A percentile compares a stretch with the other conserved stretches of the same genome.
phyloP scores from a whole-genome alignment of 1,140 invertebrate species.

The Chionoecetes opilio region DNA sequence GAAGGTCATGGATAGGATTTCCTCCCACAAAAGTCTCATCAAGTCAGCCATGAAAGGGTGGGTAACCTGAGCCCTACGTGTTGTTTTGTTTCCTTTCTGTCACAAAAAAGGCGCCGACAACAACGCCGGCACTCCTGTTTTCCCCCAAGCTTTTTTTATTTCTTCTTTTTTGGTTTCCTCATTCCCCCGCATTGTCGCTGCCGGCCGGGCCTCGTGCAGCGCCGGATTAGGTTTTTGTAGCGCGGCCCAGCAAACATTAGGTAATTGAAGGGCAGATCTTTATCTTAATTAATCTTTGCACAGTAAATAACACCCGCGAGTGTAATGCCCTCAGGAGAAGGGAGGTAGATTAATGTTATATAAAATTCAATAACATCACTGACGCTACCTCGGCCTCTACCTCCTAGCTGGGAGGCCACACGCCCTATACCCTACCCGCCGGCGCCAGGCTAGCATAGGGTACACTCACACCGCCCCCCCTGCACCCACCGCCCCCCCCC shows the following conservation, averaged over 20 bases:
- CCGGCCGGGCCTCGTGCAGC: not conserved
- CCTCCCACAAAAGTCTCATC: not conserved
- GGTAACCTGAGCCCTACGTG: conserved; percentile 11
- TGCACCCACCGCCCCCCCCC: not conserved
- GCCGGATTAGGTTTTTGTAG: conserved; percentile 65
- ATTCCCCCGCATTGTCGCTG: conserved; percentile 29
- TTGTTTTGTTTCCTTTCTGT: not conserved
- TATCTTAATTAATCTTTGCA: conserved; percentile 78
- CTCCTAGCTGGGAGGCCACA: not conserved
- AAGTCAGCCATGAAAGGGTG: conserved; percentile 22
- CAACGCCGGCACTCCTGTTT: not conserved
- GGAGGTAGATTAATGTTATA: conserved; percentile 72
- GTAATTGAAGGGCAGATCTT: conserved; percentile 76
- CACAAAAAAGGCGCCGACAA: conserved; percentile 10
- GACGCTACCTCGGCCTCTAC: conserved; percentile 36
- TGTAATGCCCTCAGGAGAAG: conserved; percentile 74
- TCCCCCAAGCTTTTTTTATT: not conserved
- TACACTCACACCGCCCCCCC: conserved; percentile 1
- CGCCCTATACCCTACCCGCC: not conserved
- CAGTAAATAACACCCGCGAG: conserved; percentile 71
- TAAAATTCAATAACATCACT: conserved; percentile 68
- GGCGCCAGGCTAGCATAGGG: not conserved
- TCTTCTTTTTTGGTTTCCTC: conserved; percentile 31
- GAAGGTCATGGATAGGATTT: not conserved
- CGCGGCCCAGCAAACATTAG: conserved; percentile 69